phyloP scores from a whole-genome alignment of 2,113 vertebrate species.

The Daboia siamensis region DNA sequence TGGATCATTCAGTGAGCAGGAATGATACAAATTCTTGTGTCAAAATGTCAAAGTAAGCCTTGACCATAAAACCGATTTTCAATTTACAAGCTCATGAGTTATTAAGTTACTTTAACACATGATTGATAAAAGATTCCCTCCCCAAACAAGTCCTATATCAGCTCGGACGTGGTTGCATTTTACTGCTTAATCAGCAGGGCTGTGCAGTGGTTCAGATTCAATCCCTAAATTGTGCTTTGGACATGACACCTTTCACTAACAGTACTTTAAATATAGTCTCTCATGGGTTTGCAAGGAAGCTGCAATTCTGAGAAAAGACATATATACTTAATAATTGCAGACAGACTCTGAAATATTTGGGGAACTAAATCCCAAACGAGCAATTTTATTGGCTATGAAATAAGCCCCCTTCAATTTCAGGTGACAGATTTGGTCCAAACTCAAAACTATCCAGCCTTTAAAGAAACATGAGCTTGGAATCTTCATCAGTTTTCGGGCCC shows the following conservation, averaged over 20 bases:
- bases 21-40: neutral
- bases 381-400: neutral
- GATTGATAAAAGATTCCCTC: neutral
- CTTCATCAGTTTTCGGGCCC: neutral
- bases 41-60: neutral
- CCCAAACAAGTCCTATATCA: neutral
- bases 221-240: neutral
- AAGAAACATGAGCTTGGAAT: conserved; percentile 1
- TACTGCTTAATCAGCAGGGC: neutral
- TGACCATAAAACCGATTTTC: neutral
- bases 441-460: neutral
- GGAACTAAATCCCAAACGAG: neutral
- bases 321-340: neutral
- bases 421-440: neutral
- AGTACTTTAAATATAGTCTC: neutral
- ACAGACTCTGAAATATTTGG: neutral
- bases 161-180: neutral
- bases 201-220: neutral
- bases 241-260: neutral
- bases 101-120: neutral
- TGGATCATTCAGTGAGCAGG: neutral
- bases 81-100: neutral
- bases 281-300: neutral
- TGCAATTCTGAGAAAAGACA: neutral
- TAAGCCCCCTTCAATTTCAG: rapidly evolving